phyloP scores from a whole-genome alignment of 2,888 invertebrate species.

The Doris montereyensis region DNA sequence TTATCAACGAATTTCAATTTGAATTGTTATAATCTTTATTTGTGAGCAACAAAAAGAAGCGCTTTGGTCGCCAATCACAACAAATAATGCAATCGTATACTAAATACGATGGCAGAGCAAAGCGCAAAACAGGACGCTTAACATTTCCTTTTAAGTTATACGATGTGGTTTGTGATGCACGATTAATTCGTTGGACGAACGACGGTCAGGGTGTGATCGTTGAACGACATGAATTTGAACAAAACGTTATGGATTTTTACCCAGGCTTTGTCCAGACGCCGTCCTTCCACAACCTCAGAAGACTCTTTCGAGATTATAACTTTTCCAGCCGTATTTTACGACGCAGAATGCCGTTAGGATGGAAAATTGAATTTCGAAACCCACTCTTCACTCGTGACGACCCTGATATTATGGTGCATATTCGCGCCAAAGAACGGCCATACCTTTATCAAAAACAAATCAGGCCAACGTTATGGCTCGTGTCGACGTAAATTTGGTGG shows the following conservation, averaged over 20 bases:
- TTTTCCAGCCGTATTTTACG: conserved; percentile 60
- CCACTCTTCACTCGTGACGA: conserved; percentile 53
- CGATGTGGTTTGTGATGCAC: conserved; percentile 59
- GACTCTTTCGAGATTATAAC: conserved; percentile 68
- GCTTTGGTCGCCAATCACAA: too few relatives aligned
- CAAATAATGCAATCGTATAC: too few relatives aligned
- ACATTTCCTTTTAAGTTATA: conserved; percentile 62
- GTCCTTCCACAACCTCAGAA: conserved; percentile 63
- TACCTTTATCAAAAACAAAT: too few relatives aligned
- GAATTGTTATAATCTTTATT: too few relatives aligned
- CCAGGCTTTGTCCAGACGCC: conserved; percentile 69
- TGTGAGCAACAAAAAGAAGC: too few relatives aligned
- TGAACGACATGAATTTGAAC: conserved; percentile 57
- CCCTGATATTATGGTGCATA: conserved; percentile 49
- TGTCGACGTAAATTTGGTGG: too few relatives aligned
- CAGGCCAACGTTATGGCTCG: too few relatives aligned
- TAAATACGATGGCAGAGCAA: too few relatives aligned
- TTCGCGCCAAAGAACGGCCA: conserved; percentile 10
- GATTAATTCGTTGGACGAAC: conserved; percentile 58
- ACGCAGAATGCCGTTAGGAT: conserved; percentile 25
- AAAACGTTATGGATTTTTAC: conserved; percentile 60
- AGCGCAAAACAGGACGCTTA: too few relatives aligned
- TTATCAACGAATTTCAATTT: too few relatives aligned
- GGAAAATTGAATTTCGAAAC: conserved; percentile 61
- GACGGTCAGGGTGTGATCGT: conserved; percentile 54